Percentiles rank a stretch among this genome's conserved stretches.
Conservation (phyloP, 2,113 vertebrate species). For the Numenius arquata region DNA sequence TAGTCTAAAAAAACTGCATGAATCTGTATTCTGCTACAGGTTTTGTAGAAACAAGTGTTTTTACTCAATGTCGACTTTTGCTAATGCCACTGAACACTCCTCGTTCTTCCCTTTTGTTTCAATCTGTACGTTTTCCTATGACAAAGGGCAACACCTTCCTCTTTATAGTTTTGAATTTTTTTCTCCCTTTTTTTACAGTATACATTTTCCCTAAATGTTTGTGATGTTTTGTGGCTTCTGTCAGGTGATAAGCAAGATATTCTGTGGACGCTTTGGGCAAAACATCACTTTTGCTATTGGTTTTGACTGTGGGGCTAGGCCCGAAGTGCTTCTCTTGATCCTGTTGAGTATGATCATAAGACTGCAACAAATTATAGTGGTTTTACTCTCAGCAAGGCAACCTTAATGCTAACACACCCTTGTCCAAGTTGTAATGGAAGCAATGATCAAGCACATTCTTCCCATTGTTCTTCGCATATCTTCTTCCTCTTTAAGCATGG, state of each 20-base stretch:
- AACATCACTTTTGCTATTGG: neutral
- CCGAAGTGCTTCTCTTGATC: neutral
- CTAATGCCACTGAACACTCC: neutral
- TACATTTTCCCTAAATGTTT: neutral
- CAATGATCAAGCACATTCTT: neutral
- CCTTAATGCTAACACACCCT: neutral
- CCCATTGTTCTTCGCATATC: neutral
- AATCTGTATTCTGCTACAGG: neutral
- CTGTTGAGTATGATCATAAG: neutral
- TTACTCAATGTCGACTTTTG: neutral
- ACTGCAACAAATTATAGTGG: rapidly evolving
- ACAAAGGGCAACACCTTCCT: neutral
- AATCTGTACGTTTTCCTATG: neutral
- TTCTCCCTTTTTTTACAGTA: neutral
- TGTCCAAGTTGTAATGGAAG: neutral
- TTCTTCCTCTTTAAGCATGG: neutral
- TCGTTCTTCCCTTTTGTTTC: neutral
- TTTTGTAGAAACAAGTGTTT: neutral
- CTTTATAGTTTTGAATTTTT: neutral
- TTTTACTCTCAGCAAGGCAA: neutral
- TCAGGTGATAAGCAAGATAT: neutral
- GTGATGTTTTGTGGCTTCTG: neutral
- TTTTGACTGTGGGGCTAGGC: neutral
- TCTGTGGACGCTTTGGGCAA: neutral
- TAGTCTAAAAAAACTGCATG: neutral